phyloP scores from a whole-genome alignment of 2,888 invertebrate species.

The Rhagonycha lutea region DNA sequence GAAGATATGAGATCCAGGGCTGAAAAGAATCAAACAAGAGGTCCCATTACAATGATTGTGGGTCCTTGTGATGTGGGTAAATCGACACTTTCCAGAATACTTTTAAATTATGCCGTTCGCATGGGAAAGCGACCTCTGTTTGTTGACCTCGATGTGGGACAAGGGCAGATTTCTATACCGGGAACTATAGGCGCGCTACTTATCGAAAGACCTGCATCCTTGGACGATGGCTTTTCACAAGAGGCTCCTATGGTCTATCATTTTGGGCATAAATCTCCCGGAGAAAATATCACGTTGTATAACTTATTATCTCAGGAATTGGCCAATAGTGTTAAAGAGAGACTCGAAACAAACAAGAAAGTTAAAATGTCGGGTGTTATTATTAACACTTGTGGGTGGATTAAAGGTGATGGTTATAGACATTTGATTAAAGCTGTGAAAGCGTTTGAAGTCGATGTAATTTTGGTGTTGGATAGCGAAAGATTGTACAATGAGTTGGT shows the following conservation, averaged over 20 bases:
- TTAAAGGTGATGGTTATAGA: constrained; percentile 89
- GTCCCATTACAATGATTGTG: constrained; percentile 87
- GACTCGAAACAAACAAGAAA: constrained; percentile 86
- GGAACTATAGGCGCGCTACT: constrained; percentile 89
- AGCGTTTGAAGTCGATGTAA: constrained; percentile 94
- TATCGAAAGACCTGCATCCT: constrained; percentile 89
- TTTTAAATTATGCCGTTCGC: constrained; percentile 94
- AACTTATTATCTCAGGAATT: constrained; percentile 81
- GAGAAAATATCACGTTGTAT: constrained; percentile 80
- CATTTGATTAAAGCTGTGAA: constrained; percentile 86
- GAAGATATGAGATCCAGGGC: constrained; percentile 87
- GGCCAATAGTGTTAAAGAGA: constrained; percentile 82
- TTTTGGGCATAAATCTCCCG: constrained; percentile 83
- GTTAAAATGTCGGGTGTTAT: constrained; percentile 69
- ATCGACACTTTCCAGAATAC: constrained; percentile 79
- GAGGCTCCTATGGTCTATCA: constrained; percentile 93
- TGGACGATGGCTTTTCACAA: constrained; percentile 94
- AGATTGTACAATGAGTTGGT: constrained; percentile 92
- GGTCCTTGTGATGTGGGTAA: constrained; percentile 98
- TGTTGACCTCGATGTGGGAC: constrained; percentile 95
- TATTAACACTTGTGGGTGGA: constrained; percentile 98
- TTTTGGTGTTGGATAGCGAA: constrained; percentile 95
- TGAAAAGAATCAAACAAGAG: constrained; percentile 72
- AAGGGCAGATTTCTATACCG: constrained; percentile 89
- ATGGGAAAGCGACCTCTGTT: constrained; percentile 86